Percentiles rank a stretch among this genome's conserved stretches.
phyloP scores from a whole-genome alignment of 1,140 invertebrate genomes.

The Drosophila tsacasi region DNA sequence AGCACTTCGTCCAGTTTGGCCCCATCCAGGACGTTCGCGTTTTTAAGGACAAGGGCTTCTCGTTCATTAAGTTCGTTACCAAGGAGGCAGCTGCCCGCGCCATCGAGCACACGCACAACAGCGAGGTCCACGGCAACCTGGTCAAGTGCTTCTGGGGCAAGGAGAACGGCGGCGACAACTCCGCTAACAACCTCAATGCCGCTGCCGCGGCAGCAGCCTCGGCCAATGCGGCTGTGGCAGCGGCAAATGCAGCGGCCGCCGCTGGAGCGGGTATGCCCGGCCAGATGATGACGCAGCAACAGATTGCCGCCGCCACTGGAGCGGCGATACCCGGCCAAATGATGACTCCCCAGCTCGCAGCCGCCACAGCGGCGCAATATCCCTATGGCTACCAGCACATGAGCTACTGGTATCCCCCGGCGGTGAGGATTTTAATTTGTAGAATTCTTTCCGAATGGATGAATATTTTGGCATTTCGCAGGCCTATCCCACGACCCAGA shows the following conservation, averaged over 20 bases:
- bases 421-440: slow-evolving; percentile 62
- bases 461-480: slow-evolving; percentile 24
- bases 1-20: slow-evolving; percentile 97
- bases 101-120: slow-evolving; percentile 98
- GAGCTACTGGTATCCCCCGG: slow-evolving; percentile 92
- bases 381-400: slow-evolving; percentile 90
- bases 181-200: slow-evolving; percentile 73
- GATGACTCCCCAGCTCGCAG: slow-evolving; percentile 76
- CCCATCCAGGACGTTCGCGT: slow-evolving; percentile 98
- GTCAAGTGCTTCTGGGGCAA: slow-evolving; percentile 99
- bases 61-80: slow-evolving; percentile 99
- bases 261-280: slow-evolving; percentile 73
- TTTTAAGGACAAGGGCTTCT: slow-evolving; percentile 99
- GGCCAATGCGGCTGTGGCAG: slow-evolving; percentile 75
- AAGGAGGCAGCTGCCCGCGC: slow-evolving; percentile 99
- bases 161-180: slow-evolving; percentile 87
- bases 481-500: slow-evolving; percentile 86
- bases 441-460: not conserved
- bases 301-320: slow-evolving; percentile 75
- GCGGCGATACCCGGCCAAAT: slow-evolving; percentile 78
- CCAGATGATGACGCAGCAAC: slow-evolving; percentile 80
- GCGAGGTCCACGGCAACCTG: slow-evolving; percentile 97
- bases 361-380: slow-evolving; percentile 87
- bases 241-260: slow-evolving; percentile 70
- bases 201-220: slow-evolving; percentile 72